These are phyloP conservation scores for Zapornia atra DNA, from an alignment of 2,113 vertebrate species.

Conservation along the genomic window DNA sequence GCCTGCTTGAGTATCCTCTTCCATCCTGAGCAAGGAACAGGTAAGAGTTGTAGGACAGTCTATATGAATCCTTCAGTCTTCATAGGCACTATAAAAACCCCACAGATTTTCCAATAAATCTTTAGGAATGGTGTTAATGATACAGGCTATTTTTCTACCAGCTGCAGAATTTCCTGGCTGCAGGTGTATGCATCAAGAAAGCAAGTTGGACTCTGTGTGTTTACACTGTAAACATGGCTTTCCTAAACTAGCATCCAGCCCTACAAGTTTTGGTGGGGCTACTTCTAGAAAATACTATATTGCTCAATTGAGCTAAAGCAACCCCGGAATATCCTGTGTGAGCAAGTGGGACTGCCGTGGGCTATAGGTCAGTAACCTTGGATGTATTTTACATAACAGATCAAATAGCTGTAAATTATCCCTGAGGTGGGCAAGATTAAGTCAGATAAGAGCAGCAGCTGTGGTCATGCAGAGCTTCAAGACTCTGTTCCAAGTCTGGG, in stretches of 20 bases:
- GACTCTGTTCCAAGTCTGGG: neutral
- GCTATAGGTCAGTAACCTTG: neutral
- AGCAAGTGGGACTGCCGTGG: neutral
- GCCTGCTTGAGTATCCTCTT: neutral
- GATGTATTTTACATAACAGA: neutral
- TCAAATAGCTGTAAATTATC: neutral
- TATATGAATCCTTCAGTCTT: neutral
- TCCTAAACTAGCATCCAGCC: neutral
- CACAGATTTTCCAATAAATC: neutral
- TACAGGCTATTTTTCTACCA: rapidly evolving
- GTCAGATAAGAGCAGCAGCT: neutral
- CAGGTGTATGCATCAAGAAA: neutral
- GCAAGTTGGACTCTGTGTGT: neutral
- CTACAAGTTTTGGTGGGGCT: neutral
- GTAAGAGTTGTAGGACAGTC: neutral
- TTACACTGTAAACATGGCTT: neutral
- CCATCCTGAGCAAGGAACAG: neutral
- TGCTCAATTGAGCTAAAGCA: neutral
- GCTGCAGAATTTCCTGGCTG: neutral
- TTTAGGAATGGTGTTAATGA: neutral
- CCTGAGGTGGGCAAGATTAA: neutral
- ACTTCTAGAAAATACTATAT: neutral
- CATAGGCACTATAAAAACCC: neutral
- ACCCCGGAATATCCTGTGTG: neutral
- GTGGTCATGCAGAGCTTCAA: neutral